phyloP scores from a whole-genome alignment of 2,113 vertebrate genomes.

The Cebus imitator region DNA sequence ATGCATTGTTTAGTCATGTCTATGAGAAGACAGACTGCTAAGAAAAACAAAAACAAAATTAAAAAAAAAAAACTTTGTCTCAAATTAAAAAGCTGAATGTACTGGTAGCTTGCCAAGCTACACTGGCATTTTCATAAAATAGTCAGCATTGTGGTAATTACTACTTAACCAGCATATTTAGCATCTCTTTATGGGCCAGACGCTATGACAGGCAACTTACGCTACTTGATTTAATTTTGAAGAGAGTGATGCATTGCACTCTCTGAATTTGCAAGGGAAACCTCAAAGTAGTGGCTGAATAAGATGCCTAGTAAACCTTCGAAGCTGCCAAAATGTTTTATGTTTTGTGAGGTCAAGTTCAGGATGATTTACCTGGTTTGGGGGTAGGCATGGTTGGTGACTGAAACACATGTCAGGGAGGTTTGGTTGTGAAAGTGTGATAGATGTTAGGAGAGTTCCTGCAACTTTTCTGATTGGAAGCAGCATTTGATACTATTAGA shows the following conservation, averaged over 20 bases:
- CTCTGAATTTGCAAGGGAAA: not conserved
- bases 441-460: not conserved
- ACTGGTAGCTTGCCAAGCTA: not conserved
- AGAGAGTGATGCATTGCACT: not conserved
- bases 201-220: not conserved
- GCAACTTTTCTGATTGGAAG: not conserved
- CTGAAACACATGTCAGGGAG: not conserved
- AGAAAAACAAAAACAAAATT: not conserved
- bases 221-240: not conserved
- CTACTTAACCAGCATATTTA: not conserved
- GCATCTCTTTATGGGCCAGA: not conserved
- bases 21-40: not conserved
- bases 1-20: not conserved
- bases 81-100: not conserved
- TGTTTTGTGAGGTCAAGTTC: not conserved
- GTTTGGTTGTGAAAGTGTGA: not conserved
- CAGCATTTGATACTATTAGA: not conserved
- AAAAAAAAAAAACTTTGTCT: not conserved
- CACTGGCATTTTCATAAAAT: not conserved
- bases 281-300: not conserved
- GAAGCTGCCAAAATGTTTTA: not conserved
- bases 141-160: not conserved
- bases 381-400: not conserved
- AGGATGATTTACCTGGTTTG: not conserved
- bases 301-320: constrained; percentile 16